These are phyloP conservation scores for Trachelus tabidus DNA, from an alignment of 2,888 invertebrate species.

Conservation along the genomic window DNA sequence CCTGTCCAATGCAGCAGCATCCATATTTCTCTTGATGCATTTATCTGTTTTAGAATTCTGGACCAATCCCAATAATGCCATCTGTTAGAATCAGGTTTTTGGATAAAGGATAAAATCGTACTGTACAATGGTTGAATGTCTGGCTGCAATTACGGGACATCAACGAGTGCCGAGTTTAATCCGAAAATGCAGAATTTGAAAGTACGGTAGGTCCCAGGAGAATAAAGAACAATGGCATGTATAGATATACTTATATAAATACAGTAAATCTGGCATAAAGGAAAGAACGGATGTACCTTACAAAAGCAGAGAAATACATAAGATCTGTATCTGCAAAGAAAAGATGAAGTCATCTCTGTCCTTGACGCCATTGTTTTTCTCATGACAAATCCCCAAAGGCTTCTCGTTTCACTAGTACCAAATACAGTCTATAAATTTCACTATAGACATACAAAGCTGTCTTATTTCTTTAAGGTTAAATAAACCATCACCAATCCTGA, in stretches of 20 bases:
- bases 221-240: not conserved
- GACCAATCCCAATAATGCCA: not conserved
- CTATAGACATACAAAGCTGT: not conserved
- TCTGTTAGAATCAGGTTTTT: not conserved
- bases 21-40: not conserved
- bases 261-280: not conserved
- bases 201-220: not conserved
- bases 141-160: conserved; percentile 25
- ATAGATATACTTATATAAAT: not conserved
- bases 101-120: not conserved
- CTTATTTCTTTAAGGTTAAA: too few species aligned
- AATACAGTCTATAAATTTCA: not conserved
- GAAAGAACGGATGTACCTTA: not conserved
- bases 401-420: not conserved
- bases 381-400: not conserved
- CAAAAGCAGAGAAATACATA: not conserved
- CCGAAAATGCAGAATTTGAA: conserved; percentile 19
- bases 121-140: not conserved
- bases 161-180: conserved; percentile 23
- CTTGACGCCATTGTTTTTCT: not conserved
- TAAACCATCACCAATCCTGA: not conserved
- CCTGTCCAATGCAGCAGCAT: not conserved
- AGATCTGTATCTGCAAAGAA: not conserved
- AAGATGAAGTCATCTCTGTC: not conserved
- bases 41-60: not conserved